Conservation (phyloP, 2,888 invertebrate genomes). For the Agrypnus murinus region DNA sequence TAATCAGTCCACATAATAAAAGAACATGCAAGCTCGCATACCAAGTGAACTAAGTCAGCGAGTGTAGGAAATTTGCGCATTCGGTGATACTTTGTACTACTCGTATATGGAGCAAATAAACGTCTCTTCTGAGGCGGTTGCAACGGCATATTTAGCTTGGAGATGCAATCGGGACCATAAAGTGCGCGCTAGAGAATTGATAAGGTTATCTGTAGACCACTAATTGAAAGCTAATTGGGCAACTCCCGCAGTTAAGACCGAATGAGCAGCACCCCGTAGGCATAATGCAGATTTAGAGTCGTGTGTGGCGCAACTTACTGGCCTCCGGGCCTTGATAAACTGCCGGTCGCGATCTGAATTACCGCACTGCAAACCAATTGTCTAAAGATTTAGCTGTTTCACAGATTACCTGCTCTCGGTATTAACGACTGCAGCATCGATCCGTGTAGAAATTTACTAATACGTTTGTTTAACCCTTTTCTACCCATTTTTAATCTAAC, state of each 20-base stretch:
- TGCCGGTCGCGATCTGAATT: slow-evolving; percentile 65
- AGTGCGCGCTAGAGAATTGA: slow-evolving; percentile 67
- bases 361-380: slow-evolving; percentile 65
- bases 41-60: slow-evolving; percentile 57
- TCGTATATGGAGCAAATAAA: slow-evolving; percentile 51
- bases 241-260: slow-evolving; percentile 69
- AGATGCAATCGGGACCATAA: slow-evolving; percentile 61
- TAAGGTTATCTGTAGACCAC: slow-evolving; percentile 69
- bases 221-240: slow-evolving; percentile 72
- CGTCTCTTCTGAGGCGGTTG: slow-evolving; percentile 50
- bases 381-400: slow-evolving; percentile 66
- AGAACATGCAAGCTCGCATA: slow-evolving; percentile 65
- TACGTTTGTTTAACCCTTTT: too few relatives aligned
- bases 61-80: slow-evolving; percentile 47
- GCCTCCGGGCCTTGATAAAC: slow-evolving; percentile 68
- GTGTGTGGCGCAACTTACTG: slow-evolving; percentile 67
- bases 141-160: slow-evolving; percentile 47
- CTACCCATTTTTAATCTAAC: too few relatives aligned
- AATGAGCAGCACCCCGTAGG: slow-evolving; percentile 65
- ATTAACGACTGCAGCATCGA: slow-evolving; percentile 39
- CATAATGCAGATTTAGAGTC: slow-evolving; percentile 68
- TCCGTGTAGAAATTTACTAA: too few relatives aligned
- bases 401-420: slow-evolving; percentile 66
- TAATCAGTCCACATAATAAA: slow-evolving; percentile 67
- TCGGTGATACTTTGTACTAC: slow-evolving; percentile 54